phyloP scores from a whole-genome alignment of 2,113 vertebrate genomes.

The Panurus biarmicus region DNA sequence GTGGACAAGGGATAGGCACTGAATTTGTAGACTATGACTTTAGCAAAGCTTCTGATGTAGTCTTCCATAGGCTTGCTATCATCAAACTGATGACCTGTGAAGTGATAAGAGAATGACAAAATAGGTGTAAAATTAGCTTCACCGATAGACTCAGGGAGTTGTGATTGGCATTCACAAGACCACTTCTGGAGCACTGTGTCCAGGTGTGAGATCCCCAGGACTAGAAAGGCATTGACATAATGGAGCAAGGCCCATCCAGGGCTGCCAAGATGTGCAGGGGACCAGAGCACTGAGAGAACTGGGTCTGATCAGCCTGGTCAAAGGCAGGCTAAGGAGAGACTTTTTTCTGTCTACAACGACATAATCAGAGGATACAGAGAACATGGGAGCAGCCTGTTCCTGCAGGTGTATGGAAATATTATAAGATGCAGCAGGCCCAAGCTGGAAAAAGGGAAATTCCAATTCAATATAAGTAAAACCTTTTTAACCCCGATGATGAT shows the following conservation, averaged over 20 bases:
- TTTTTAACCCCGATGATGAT: fast-evolving
- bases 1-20: background rate
- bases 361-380: background rate
- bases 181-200: background rate
- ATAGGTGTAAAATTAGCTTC: background rate
- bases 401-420: background rate
- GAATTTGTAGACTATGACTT: background rate
- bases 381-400: background rate
- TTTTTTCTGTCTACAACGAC: background rate
- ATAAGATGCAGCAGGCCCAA: background rate
- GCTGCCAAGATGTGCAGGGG: too few relatives aligned
- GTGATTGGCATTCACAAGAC: background rate
- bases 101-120: background rate
- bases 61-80: background rate
- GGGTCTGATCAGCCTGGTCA: background rate
- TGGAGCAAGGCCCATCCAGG: background rate
- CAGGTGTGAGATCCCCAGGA: background rate
- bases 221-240: background rate
- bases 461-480: background rate
- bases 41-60: background rate
- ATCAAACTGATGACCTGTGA: background rate
- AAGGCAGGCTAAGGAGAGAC: background rate
- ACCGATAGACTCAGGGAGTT: background rate
- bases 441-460: background rate
- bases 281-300: background rate